A percentile compares a stretch with the other conserved stretches of the same genome.
phyloP scores from a whole-genome alignment of 2,888 invertebrate species.

The Acanthosepion pharaonis region DNA sequence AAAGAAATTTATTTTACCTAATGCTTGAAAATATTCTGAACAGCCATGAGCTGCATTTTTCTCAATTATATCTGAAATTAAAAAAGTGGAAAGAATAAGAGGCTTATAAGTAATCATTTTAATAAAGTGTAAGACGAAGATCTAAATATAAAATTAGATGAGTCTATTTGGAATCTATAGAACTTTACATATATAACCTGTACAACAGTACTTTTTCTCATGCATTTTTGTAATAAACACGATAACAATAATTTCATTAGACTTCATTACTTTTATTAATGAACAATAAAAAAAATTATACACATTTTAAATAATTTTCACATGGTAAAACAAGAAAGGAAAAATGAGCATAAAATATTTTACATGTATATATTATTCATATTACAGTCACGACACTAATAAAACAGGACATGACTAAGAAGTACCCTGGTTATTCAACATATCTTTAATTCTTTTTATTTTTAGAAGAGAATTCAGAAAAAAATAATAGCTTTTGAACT shows the following conservation, averaged over 20 bases:
- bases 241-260: background rate
- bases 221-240: background rate
- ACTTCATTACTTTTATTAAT: background rate
- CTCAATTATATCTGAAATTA: conserved; percentile 83
- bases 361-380: no score
- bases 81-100: background rate
- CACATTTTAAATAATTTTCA: no score
- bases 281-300: no score
- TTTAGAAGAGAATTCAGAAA: background rate
- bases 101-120: background rate
- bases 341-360: no score
- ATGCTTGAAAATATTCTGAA: conserved; percentile 84
- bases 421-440: background rate
- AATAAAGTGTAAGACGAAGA: background rate
- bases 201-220: background rate
- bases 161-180: background rate
- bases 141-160: background rate
- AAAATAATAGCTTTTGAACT: background rate
- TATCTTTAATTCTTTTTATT: background rate
- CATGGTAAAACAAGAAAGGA: no score
- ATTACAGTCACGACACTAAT: background rate
- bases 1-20: conserved; percentile 54
- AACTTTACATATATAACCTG: background rate
- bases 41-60: conserved; percentile 90
- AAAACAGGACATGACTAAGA: background rate